These are phyloP conservation scores for Carterocephalus palaemon DNA, from an alignment of 2,888 invertebrate genomes.

Conservation along the genomic window DNA sequence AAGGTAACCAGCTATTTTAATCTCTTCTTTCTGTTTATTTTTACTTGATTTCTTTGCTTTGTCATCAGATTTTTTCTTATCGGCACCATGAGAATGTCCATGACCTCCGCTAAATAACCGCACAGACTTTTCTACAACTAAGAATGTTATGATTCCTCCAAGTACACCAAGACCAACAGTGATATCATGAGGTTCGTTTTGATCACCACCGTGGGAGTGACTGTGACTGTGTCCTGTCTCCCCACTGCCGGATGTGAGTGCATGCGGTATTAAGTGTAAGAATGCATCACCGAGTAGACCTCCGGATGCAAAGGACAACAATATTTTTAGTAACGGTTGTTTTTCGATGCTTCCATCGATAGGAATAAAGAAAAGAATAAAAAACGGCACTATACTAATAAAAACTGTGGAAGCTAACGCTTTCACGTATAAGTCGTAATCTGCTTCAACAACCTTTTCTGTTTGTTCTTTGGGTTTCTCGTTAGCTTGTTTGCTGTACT, in stretches of 20 bases:
- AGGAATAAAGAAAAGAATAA: constrained; percentile 95
- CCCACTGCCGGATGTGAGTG: constrained; percentile 72
- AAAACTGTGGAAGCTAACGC: constrained; percentile 94
- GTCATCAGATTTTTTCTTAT: constrained; percentile 65
- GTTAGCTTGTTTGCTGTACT: constrained; percentile 87
- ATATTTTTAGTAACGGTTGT: constrained; percentile 91
- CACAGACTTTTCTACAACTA: constrained; percentile 95
- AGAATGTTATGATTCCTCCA: constrained; percentile 93
- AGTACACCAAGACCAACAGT: constrained; percentile 96
- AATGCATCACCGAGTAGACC: constrained; percentile 99
- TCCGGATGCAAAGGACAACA: constrained; percentile 95
- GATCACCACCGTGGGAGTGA: constrained; percentile 73
- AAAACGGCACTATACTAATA: constrained; percentile 96
- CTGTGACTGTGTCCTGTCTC: constrained; percentile 75
- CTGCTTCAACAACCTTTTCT: constrained; percentile 46
- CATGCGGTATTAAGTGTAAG: constrained; percentile 98
- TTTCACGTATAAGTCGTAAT: constrained; percentile 83
- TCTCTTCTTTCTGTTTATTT: constrained; percentile 61
- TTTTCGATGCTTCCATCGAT: constrained; percentile 91
- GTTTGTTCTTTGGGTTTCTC: constrained; percentile 71
- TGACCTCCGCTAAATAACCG: constrained; percentile 91
- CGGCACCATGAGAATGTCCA: constrained; percentile 83
- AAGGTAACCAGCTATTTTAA: constrained; percentile 86
- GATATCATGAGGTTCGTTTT: constrained; percentile 84
- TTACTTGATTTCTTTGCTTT: constrained; percentile 59